Evolutionary conservation across 2,797 vertebrate genomes (phyloP).

Genomic region (Pangasius macronema): DNA sequence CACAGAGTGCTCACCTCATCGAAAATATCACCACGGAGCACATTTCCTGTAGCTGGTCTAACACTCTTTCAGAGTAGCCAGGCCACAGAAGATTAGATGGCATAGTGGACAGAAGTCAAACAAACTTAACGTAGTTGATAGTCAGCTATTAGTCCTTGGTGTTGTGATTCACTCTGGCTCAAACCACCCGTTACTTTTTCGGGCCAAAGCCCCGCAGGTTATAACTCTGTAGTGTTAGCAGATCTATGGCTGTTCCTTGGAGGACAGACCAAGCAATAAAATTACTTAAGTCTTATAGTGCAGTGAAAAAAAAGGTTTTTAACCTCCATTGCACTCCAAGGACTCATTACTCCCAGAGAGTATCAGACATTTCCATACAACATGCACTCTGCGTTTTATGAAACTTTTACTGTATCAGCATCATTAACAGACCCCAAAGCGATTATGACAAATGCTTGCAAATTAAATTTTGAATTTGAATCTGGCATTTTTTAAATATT

Average conservation of each 20-base stretch:
- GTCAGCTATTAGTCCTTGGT: slow-evolving; percentile 22
- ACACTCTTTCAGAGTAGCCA: neutral
- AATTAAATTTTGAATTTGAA: neutral
- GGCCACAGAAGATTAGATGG: neutral
- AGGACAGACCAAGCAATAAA: slow-evolving; percentile 37
- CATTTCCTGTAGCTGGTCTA: slow-evolving; percentile 5
- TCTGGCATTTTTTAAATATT: neutral
- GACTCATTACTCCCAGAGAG: slow-evolving; percentile 36
- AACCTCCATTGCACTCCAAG: slow-evolving; percentile 42
- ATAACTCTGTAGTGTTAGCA: slow-evolving; percentile 37
- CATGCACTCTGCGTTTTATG: slow-evolving; percentile 22
- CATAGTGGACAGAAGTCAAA: slow-evolving; percentile 19
- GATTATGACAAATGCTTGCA: slow-evolving; percentile 9
- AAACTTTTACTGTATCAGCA: slow-evolving; percentile 15
- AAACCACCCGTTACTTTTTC: slow-evolving; percentile 6
- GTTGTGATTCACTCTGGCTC: slow-evolving; percentile 19
- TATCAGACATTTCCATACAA: slow-evolving; percentile 34
- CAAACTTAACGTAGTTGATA: slow-evolving; percentile 14
- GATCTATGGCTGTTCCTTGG: slow-evolving; percentile 37
- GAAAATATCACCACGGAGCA: neutral
- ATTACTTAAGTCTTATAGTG: slow-evolving; percentile 37
- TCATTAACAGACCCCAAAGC: slow-evolving; percentile 22
- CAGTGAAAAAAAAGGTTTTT: slow-evolving; percentile 23
- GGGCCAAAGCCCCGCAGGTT: slow-evolving; percentile 30
- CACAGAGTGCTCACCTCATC: neutral